Conservation (phyloP, 2,113 vertebrate genomes). For the Symphodus melops region DNA sequence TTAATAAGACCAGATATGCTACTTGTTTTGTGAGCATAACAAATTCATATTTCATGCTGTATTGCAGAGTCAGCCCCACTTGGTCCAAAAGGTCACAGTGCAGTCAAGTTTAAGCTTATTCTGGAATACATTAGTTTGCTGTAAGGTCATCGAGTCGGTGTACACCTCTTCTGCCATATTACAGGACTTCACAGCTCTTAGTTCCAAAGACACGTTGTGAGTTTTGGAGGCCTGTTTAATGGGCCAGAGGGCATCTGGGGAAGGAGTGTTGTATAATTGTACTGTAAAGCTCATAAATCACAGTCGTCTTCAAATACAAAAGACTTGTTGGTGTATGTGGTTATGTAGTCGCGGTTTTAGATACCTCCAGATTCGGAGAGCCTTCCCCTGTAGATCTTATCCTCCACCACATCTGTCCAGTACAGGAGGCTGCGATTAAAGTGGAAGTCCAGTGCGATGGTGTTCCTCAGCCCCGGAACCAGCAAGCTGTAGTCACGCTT, state of each 20-base stretch:
- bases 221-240: background rate
- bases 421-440: conserved; percentile 96
- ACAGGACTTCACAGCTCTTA: no score
- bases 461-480: conserved; percentile 96
- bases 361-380: conserved; percentile 95
- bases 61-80: no score
- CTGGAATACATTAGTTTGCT: no score
- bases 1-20: no score
- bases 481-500: conserved; percentile 96
- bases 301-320: conserved; percentile 9
- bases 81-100: no score
- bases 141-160: no score
- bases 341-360: background rate
- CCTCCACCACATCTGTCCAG: conserved; percentile 99
- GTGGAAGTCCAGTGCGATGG: conserved; percentile 98
- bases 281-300: conserved; percentile 8
- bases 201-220: no score
- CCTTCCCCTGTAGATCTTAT: conserved; percentile 97
- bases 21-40: no score
- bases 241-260: background rate
- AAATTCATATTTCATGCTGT: no score
- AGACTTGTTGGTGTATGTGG: conserved; percentile 3
- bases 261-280: background rate
- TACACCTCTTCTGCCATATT: no score
- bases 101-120: no score